Conservation (phyloP, 2,888 invertebrate species). For the Gari tellinella region DNA sequence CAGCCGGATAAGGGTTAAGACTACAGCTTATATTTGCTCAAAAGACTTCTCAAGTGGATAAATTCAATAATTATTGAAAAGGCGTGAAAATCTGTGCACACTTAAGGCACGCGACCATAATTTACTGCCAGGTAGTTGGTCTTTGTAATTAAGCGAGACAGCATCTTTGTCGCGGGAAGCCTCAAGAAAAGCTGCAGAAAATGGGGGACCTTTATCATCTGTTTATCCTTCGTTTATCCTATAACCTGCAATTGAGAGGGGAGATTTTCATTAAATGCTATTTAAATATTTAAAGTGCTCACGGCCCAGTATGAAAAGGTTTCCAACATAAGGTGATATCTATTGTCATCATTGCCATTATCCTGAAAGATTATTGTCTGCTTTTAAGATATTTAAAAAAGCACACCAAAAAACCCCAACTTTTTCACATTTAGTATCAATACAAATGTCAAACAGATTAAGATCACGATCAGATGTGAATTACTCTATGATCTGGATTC, state of each 20-base stretch:
- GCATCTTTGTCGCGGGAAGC: conserved; percentile 3
- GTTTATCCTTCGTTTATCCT: conserved; percentile 14
- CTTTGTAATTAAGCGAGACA: conserved; percentile 7
- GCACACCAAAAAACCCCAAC: too few relatives aligned
- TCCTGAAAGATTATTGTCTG: too few relatives aligned
- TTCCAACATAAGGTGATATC: not conserved
- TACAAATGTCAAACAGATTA: too few relatives aligned
- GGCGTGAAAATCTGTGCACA: conserved; percentile 42
- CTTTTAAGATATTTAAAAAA: too few relatives aligned
- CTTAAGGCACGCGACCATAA: conserved; percentile 28
- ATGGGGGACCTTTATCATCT: conserved; percentile 1
- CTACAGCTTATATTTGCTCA: conserved; percentile 20
- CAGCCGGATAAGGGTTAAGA: too few relatives aligned
- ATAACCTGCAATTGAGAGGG: conserved; percentile 21
- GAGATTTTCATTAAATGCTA: conserved; percentile 40
- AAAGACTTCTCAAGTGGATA: conserved; percentile 23
- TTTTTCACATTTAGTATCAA: too few relatives aligned
- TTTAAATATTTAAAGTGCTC: conserved; percentile 39
- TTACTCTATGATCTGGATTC: too few relatives aligned
- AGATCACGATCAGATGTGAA: too few relatives aligned
- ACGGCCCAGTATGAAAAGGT: conserved; percentile 8
- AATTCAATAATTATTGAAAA: conserved; percentile 42
- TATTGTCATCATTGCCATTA: too few relatives aligned
- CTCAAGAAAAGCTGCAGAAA: conserved; percentile 1
- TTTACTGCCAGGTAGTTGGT: conserved; percentile 42